Percentiles rank a stretch among this genome's conserved stretches.
phyloP scores from a whole-genome alignment of 2,113 vertebrate genomes.

The Thalassarche chlororhynchos region DNA sequence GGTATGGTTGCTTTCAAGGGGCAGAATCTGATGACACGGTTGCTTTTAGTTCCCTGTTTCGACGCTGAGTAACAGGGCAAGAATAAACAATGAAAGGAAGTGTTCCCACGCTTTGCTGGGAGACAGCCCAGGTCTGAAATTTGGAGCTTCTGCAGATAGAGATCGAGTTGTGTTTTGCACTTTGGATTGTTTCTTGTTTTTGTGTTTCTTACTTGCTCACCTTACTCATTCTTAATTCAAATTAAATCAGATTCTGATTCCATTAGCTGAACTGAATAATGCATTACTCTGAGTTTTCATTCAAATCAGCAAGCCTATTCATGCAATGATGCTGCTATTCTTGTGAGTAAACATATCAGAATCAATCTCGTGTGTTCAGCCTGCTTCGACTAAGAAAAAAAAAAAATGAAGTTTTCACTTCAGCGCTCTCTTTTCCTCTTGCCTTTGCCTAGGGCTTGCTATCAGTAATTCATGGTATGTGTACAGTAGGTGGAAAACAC shows the following conservation, averaged over 20 bases:
- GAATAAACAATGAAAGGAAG: background rate
- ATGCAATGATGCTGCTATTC: background rate
- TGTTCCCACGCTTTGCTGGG: background rate
- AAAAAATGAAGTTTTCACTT: background rate
- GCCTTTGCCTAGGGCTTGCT: background rate
- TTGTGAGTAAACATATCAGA: constrained; percentile 26
- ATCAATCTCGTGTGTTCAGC: background rate
- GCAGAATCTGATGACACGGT: background rate
- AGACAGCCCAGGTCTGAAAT: background rate
- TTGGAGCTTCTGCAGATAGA: background rate
- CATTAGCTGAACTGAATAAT: constrained; percentile 40
- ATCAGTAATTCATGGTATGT: background rate
- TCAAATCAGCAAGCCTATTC: constrained; percentile 18
- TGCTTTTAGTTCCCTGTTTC: background rate
- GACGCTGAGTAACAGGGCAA: background rate
- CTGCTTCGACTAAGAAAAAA: background rate
- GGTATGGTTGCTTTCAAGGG: background rate
- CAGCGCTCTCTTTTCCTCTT: background rate
- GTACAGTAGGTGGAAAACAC: background rate
- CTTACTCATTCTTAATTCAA: constrained; percentile 21
- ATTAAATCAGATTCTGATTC: constrained; percentile 5
- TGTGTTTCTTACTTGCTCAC: background rate
- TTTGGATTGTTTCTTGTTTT: background rate
- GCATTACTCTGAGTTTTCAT: background rate
- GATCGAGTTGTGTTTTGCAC: background rate